These are phyloP conservation scores for Apodemus sylvaticus DNA, from an alignment of 2,113 vertebrate species.

Conservation along the genomic window DNA sequence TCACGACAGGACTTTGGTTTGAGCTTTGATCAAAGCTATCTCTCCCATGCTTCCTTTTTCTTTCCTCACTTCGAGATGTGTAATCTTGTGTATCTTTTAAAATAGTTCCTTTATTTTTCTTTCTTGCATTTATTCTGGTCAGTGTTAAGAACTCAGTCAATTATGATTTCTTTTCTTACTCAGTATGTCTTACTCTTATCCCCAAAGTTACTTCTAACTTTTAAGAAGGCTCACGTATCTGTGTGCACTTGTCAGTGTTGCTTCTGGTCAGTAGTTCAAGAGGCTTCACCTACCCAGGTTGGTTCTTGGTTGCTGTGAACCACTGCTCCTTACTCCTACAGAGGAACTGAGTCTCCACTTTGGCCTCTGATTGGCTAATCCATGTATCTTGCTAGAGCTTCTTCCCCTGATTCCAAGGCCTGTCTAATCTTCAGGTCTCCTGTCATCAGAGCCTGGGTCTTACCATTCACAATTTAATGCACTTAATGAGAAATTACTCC, in stretches of 20 bases:
- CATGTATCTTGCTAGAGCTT: background rate
- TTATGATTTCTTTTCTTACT: background rate
- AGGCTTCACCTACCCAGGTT: background rate
- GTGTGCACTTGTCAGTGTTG: background rate
- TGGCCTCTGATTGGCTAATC: background rate
- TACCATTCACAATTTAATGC: background rate
- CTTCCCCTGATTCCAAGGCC: background rate
- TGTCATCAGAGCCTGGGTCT: background rate
- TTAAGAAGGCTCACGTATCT: background rate
- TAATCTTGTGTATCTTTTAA: background rate
- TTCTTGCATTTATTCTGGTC: background rate
- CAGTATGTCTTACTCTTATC: background rate
- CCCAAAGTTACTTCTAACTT: background rate
- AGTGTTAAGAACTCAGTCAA: background rate
- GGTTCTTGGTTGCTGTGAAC: no score
- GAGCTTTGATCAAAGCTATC: background rate
- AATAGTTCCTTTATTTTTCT: constrained; percentile 11
- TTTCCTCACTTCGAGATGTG: background rate
- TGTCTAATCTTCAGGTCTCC: background rate
- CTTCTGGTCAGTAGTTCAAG: background rate
- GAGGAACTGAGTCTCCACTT: background rate
- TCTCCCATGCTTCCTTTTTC: background rate
- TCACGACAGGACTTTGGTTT: background rate
- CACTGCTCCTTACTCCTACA: background rate
- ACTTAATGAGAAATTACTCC: background rate